Evolutionary conservation across 1,140 invertebrate species (phyloP), one percentile per base, ranked within the genome.

Genomic region (Stegodyphus mimosarum): DNA sequence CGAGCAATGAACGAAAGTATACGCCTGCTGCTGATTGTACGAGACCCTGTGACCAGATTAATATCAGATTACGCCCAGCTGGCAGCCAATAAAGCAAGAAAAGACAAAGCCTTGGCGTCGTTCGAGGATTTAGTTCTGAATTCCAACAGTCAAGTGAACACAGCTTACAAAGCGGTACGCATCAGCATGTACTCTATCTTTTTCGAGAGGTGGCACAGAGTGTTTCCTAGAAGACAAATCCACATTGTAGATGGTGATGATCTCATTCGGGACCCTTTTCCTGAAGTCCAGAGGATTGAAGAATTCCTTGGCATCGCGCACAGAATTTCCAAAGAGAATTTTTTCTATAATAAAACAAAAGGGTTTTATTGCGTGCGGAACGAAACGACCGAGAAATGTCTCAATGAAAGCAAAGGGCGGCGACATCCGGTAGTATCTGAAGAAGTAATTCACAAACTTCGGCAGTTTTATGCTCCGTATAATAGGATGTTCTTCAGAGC

Each of bases 131-230:
- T 96, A 17, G 95, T 95, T 49, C 92, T 93, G 81, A 78, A 87
- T 89, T 91, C 94, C 1, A 95, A 96, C 89, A 95, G 96, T 49
- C 94, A 93, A 6, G 94, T 97, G 33, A 96, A 97, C 90, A 93
- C 95, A 87, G 93, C 93, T 79, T 96, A 97, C 91, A 92, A 93
- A 86, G 91, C 91, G 5, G 93, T 96, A 79, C 93, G 95, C 64
- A 95, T 96, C 88, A 96, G 95, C 49, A 92, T 96, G 87, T 97
- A 97, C 89, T 95, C 96, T 90, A 93, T 94, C 67, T 96, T 95
- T 90, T 93, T 96, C 89, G 92, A 93, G 87, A 93, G 95, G 79
- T 96, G 95, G 95, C 91, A 96, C 69, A 95, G 83, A 78, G 90
- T 90, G 63, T 93, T 93, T 88, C 91, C 91, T 5, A 81, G 90